Evolutionary conservation across 2,888 invertebrate species (phyloP), one percentile per base, ranked within the genome.

Genomic region (Beris chalybata): DNA sequence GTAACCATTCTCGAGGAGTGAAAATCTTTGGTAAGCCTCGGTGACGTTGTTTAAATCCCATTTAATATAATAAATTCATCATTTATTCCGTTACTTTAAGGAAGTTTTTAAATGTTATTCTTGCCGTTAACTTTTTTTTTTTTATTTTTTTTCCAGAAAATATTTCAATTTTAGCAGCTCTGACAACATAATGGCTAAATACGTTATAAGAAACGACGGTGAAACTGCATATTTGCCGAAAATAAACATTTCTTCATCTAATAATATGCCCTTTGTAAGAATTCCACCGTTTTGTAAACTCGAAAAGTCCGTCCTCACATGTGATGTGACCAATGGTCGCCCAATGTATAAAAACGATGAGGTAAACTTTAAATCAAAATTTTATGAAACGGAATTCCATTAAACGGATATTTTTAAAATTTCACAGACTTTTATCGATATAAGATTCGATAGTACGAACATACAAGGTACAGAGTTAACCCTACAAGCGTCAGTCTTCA

Each of bases 221-320:
- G 84, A 84, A 72, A 79, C 81, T 1, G 84, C 84, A 4, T 84
- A 83, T 71, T 74, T 81, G 55, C 80, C 83, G 0, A 79, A 82
- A 72, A 72, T 84, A 29, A 76, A 79, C 63, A 76, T 85, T 2
- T 78, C 78, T 12, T 77, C 83, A 45, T 82, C 83, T 3, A 77
- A 78, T 67, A 76, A 74, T 2, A 73, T 79, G 72, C 73, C 74
- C 12, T 79, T 80, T 58, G 77, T 78, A 3, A 76, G 76, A 66
- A 77, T 76, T 15, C 81, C 81, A 1, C 75, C 79, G 7, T 75
- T 75, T 29, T 81, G 81, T 68, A 71, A 72, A 45, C 69, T 69
- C 47, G 72, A 73, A 2, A 9, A 4, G 9, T 71, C 74, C 0
- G 74, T 79, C 69, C 63, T 79, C 4, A 22, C 38, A 43, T 80